phyloP scores from a whole-genome alignment of 2,797 vertebrate species.

The Philypnodon macrostomus region DNA sequence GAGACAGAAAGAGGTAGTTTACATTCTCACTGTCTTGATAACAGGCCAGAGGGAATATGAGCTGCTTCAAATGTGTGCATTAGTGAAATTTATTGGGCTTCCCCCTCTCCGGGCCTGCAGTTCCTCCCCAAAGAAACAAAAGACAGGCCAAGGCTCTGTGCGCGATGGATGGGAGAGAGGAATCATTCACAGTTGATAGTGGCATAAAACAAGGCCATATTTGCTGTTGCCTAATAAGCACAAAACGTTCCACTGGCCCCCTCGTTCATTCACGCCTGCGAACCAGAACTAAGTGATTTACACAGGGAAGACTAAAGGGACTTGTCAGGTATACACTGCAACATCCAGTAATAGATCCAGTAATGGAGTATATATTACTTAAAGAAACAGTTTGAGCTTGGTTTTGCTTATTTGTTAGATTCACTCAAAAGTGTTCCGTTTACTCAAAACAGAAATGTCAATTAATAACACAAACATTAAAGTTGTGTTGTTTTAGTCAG shows the following conservation, averaged over 20 bases:
- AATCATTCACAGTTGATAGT: conserved; percentile 84
- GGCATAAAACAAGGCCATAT: conserved; percentile 90
- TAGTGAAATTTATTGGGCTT: conserved; percentile 81
- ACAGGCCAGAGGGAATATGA: conserved; percentile 78
- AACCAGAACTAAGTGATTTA: conserved; percentile 88
- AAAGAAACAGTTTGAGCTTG: too few species aligned
- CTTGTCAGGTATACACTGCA: background rate
- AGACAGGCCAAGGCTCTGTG: conserved; percentile 74
- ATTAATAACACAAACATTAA: too few species aligned
- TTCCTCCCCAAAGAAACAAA: conserved; percentile 75
- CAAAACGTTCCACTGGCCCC: conserved; percentile 89
- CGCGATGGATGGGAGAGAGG: conserved; percentile 76
- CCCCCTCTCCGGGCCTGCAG: conserved; percentile 67
- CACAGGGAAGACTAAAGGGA: conserved; percentile 63
- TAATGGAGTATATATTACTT: too few species aligned
- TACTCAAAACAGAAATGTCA: too few species aligned
- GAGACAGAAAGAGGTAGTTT: conserved; percentile 75
- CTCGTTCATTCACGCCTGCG: conserved; percentile 87
- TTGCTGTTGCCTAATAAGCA: conserved; percentile 92
- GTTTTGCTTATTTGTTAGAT: too few species aligned
- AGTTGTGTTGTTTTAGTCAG: too few species aligned
- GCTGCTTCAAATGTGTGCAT: conserved; percentile 83
- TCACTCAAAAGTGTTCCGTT: too few species aligned
- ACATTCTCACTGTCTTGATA: conserved; percentile 80
- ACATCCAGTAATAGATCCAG: too few species aligned